A percentile compares a stretch with the other conserved stretches of the same genome.
Conservation (phyloP, 2,888 invertebrate species). For the Acholoe squamosa region DNA sequence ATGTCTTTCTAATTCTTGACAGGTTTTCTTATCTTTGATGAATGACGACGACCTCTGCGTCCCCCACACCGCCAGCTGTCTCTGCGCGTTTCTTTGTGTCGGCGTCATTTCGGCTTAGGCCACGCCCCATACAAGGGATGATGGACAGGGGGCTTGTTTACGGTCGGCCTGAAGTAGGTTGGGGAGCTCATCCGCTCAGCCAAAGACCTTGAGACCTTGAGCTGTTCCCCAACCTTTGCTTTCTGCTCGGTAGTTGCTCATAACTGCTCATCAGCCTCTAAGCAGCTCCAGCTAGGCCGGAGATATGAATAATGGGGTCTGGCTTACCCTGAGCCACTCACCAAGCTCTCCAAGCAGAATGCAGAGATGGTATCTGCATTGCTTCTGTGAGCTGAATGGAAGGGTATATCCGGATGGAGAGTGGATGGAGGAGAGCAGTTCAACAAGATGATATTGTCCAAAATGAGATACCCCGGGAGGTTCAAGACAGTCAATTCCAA, state of each 20-base stretch:
- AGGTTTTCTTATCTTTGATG: background rate
- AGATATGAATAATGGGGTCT: background rate
- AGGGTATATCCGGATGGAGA: too few species aligned
- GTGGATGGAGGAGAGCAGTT: too few species aligned
- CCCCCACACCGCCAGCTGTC: background rate
- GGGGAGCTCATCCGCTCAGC: too few species aligned
- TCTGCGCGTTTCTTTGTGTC: background rate
- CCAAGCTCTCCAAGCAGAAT: too few species aligned
- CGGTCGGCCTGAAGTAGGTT: background rate
- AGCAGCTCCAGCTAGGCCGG: background rate
- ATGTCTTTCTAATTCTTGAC: background rate
- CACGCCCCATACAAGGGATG: background rate
- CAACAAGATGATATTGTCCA: too few species aligned
- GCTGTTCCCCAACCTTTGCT: background rate
- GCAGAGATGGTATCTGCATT: too few species aligned
- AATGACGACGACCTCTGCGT: background rate
- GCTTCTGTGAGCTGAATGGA: too few species aligned
- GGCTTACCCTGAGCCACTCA: background rate
- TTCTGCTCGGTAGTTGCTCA: background rate
- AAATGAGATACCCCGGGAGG: too few species aligned
- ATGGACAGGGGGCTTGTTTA: conserved; percentile 14
- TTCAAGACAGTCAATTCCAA: too few species aligned
- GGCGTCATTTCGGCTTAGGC: background rate
- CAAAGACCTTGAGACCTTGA: background rate
- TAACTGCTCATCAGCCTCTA: conserved; percentile 18